A percentile compares a stretch with the other conserved stretches of the same genome.
Conservation (phyloP, 2,888 invertebrate genomes). For the Netelia melanura region DNA sequence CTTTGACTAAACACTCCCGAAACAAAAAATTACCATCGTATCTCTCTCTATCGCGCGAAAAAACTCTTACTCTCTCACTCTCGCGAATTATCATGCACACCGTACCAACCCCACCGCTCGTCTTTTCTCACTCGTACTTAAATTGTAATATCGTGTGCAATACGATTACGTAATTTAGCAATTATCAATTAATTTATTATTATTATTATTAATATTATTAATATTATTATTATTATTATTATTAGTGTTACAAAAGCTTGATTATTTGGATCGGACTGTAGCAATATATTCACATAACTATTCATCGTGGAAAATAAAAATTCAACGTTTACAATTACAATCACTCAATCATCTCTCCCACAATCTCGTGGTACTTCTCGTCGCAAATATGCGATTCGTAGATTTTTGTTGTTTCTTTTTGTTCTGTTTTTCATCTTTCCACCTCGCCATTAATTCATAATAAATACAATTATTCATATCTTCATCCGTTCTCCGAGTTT, state of each 20-base stretch:
- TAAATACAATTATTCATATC: slow-evolving; percentile 73
- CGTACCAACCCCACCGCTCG: slow-evolving; percentile 44
- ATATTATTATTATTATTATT: slow-evolving; percentile 79
- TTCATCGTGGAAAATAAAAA: slow-evolving; percentile 83
- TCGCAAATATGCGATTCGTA: slow-evolving; percentile 46
- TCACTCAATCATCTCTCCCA: slow-evolving; percentile 56
- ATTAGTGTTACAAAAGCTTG: slow-evolving; percentile 84
- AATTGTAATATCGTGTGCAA: slow-evolving; percentile 71
- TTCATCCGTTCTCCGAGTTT: slow-evolving; percentile 58
- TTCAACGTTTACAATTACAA: slow-evolving; percentile 82
- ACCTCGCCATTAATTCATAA: slow-evolving; percentile 67
- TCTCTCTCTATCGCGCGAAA: slow-evolving; percentile 43
- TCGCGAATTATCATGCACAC: slow-evolving; percentile 47
- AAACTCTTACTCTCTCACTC: slow-evolving; percentile 35
- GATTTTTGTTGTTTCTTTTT: slow-evolving; percentile 42
- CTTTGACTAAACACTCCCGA: slow-evolving; percentile 46
- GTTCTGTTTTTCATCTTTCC: slow-evolving; percentile 39
- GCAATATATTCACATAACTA: slow-evolving; percentile 84
- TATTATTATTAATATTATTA: slow-evolving; percentile 81
- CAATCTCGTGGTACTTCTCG: slow-evolving; percentile 34
- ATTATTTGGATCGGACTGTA: slow-evolving; percentile 85
- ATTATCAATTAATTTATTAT: slow-evolving; percentile 79
- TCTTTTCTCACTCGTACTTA: slow-evolving; percentile 43
- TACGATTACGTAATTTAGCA: slow-evolving; percentile 79
- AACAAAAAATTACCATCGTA: slow-evolving; percentile 35